Evolutionary conservation across 1,140 invertebrate species (phyloP), one percentile per base, ranked within the genome.

Genomic region (Drosophila busckii): DNA sequence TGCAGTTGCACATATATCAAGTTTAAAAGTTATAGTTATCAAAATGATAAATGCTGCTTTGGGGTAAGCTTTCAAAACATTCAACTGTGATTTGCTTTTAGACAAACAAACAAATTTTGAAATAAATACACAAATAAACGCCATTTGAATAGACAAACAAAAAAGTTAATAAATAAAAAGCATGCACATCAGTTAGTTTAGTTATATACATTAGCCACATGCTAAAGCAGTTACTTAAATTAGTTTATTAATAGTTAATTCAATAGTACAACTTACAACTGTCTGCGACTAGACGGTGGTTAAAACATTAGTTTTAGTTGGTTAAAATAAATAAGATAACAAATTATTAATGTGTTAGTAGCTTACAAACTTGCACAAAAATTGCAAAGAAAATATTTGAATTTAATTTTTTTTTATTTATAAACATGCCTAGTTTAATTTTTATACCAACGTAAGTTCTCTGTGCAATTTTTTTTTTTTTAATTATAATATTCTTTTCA

Each of bases 61-160:
- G 37, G 31, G 40, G 19, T 34, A 45, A n/a, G n/a, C 20, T 59
- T 64, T 59, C 31, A 31, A 67, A 68, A 80, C 68, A 82, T 78
- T 80, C 68, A 80, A 78, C 73, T 78, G 73, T 82, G 73, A 80
- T 73, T 78, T 78, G 73, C 75, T 60, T 62, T 67, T 32, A 46
- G 46, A 17, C 16, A 44, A 64, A 63, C 23, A 52, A 6, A 46
- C 40, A 48, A 68, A 50, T 20, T n/a, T n/a, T n/a, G 38, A 64
- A 32, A 40, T 12, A 37, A 62, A 80, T 12, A 5, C 32, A 53
- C 5, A 56, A 50, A 41, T 26, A 49, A 40, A 23, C 29, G 49
- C 32, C n/a, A 28, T 16, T 46, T 9, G 9, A 29, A 34, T 48
- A 23, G n/a, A 16, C 23, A 42, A 62, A 16, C 1, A 31, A 20